Conservation (phyloP, 2,113 vertebrate genomes). For the Terrapene triunguis region DNA sequence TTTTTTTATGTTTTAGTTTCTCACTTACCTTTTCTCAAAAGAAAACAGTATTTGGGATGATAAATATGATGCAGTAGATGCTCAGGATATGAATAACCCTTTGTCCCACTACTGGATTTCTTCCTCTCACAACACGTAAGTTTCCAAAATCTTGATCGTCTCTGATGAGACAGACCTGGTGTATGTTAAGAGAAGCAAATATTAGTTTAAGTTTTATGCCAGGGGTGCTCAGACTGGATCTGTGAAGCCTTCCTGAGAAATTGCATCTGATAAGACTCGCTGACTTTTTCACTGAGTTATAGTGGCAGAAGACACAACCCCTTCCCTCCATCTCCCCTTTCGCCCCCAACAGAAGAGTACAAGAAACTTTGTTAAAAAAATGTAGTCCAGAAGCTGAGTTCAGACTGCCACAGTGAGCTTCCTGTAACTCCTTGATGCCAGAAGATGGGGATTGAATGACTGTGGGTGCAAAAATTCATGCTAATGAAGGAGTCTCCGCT, state of each 20-base stretch:
- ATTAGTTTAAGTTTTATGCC: not conserved
- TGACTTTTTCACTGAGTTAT: not conserved
- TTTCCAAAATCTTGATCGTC: accelerated
- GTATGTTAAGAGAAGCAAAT: not conserved
- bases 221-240: not conserved
- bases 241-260: not conserved
- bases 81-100: constrained; percentile 96
- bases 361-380: not conserved
- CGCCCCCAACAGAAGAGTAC: not conserved
- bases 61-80: constrained; percentile 86
- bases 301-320: not conserved
- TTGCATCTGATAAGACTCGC: not conserved
- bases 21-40: constrained; percentile 95
- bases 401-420: not conserved
- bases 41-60: constrained; percentile 97
- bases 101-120: constrained; percentile 98
- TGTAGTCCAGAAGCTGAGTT: not conserved
- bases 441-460: not conserved
- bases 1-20: constrained; percentile 84
- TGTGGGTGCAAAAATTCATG: not conserved
- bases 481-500: not conserved
- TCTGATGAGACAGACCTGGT: not conserved
- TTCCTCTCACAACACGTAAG: constrained; percentile 99
- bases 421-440: not conserved
- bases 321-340: not conserved